Evolutionary conservation across 2,888 invertebrate genomes (phyloP).

Genomic region (Lissonota sp.): DNA sequence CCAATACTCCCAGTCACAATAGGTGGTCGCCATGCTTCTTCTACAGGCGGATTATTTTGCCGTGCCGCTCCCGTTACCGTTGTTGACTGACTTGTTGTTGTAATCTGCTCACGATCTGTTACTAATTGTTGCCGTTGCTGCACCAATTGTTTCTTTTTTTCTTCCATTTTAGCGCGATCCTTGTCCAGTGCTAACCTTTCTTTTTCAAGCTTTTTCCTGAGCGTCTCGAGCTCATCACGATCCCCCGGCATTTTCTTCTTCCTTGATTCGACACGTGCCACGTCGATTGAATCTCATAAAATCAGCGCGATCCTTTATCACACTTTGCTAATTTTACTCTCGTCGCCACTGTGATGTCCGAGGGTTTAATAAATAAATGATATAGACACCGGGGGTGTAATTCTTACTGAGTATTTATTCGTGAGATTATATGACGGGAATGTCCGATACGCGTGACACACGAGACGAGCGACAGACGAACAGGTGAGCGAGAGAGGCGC

Average conservation of each 20-base stretch:
- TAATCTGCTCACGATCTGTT: neutral
- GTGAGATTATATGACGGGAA: too few relatives aligned
- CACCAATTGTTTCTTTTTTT: constrained; percentile 3
- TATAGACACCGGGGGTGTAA: too few relatives aligned
- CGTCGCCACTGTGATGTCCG: too few relatives aligned
- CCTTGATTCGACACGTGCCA: neutral
- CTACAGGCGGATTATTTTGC: neutral
- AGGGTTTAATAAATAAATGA: neutral
- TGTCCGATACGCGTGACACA: too few relatives aligned
- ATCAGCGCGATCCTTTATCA: neutral
- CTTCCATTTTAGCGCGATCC: constrained; percentile 3
- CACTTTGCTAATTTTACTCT: neutral
- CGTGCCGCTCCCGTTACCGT: neutral
- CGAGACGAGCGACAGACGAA: too few relatives aligned
- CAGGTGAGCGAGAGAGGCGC: too few relatives aligned
- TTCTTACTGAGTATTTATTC: too few relatives aligned
- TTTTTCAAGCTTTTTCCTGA: neutral
- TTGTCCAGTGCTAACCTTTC: neutral
- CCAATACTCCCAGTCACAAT: neutral
- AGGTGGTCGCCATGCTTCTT: neutral
- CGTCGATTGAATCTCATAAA: neutral
- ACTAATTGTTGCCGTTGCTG: constrained; percentile 7
- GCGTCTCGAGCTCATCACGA: neutral
- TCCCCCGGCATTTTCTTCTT: too few relatives aligned
- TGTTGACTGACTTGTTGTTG: neutral